A percentile compares a stretch with the other conserved stretches of the same genome.
Evolutionary conservation across 2,888 invertebrate genomes (phyloP).

Genomic region (Apoda limacodes): DNA sequence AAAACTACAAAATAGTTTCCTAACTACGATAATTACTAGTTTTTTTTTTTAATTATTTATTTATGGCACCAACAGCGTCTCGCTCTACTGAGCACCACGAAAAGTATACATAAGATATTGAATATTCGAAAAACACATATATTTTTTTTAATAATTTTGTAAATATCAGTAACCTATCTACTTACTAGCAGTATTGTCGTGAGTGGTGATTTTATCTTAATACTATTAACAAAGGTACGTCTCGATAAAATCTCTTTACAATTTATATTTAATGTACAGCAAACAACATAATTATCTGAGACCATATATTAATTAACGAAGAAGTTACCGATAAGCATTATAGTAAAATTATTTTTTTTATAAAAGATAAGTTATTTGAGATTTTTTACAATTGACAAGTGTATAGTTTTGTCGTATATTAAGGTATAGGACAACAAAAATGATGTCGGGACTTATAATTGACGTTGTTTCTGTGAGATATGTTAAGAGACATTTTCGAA

Average conservation of each 20-base stretch:
- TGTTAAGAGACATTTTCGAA: too few species aligned
- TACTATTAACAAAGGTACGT: constrained; percentile 26
- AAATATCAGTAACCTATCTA: constrained; percentile 19
- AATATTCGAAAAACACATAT: constrained; percentile 12
- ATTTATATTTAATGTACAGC: constrained; percentile 20
- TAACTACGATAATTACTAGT: constrained; percentile 39
- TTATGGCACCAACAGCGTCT: constrained; percentile 43
- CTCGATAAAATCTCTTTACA: constrained; percentile 22
- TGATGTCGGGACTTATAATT: too few species aligned
- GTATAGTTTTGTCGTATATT: constrained; percentile 11
- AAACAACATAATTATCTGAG: constrained; percentile 12
- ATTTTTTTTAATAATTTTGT: constrained; percentile 5
- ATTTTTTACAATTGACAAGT: constrained; percentile 22
- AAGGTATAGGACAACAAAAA: not conserved
- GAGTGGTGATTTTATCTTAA: constrained; percentile 30
- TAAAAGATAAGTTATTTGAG: constrained; percentile 4
- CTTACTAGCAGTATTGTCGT: constrained; percentile 36
- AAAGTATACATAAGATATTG: constrained; percentile 18
- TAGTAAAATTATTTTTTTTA: constrained; percentile 15
- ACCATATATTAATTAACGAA: constrained; percentile 7
- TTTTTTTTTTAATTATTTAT: constrained; percentile 32
- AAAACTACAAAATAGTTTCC: constrained; percentile 30
- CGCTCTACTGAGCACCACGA: constrained; percentile 45
- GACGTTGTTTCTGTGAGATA: too few species aligned
- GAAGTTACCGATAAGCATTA: constrained; percentile 13